Base-by-base conservation (phyloP, 2,113 vertebrate species). In the Pseudorasbora parva region DNA sequence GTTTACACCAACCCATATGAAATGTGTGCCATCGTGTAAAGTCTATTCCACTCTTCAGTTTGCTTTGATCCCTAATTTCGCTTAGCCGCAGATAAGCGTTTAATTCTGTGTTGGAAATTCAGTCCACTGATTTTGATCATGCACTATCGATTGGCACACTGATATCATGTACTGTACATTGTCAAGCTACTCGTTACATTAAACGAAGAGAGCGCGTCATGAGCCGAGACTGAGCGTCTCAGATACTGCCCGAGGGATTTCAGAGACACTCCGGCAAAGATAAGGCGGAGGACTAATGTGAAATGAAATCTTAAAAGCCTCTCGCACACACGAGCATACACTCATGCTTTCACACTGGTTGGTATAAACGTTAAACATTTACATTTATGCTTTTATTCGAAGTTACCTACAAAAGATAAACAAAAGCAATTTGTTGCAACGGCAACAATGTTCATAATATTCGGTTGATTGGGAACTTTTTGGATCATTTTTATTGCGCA, bases 281-380 rank as follows among this genome's bases (percentile, higher is more conserved):
- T 54, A 64, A 82, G 33, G 71, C 12, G 49, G 57, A 54, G 49
- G 57, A 54, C 37, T 66, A 12, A 74, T 33, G 41, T n/a, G 43
- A 62, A 27, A 19, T 25, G 30, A 72, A 80, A 27, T 54, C 14
- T 25, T 69, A 72, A 77, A 72, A 72, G 41, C 78, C 47, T 30
- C 47, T 68, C 30, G 17, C 72, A 49, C 12, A 30, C 33, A 37
- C 33, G 12, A 66, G 43, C 49, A 76, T 25, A 41, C 33, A 10
- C 64, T 27, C 17, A n/a, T n/a, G n/a, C n/a, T n/a, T n/a, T n/a
- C n/a, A n/a, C n/a, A n/a, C n/a, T n/a, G n/a, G n/a, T n/a, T n/a
- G n/a, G n/a, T n/a, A n/a, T n/a, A n/a, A n/a, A n/a, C n/a, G n/a
- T n/a, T n/a, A n/a, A n/a, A n/a, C n/a, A n/a, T n/a, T n/a, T n/a